Base-by-base conservation (phyloP, 64 coral and sea anemone genomes). In the Montipora sp. region DNA sequence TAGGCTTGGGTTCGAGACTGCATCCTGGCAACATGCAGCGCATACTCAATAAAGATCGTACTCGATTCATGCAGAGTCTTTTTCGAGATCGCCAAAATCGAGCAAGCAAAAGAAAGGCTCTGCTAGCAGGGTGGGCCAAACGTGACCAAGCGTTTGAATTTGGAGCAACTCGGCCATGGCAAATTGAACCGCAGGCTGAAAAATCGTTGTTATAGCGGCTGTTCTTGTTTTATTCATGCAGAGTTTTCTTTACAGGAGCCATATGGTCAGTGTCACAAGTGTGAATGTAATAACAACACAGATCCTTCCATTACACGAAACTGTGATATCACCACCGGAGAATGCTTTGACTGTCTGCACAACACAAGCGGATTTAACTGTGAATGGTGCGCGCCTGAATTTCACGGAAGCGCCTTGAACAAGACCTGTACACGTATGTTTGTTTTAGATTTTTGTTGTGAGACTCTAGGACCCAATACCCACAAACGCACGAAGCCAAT, bases 291-390 rank as follows among this genome's bases (percentile, higher is more conserved):
- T 48, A 47, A 48, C 2, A 99, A 99, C 45, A 66, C 75, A 46
- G 79, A 92, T 16, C 72, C 59, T 21, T 70, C 13, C 51, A 4
- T 66, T 46, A 66, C 3, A 49, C 92, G 92, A 2, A 97, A 94
- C 84, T 99, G 98, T 53, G 89, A 99, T 84, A 96, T 47, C 21
- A 96, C 92, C 5, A 99, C 98, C 13, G 98, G 98, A 44, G 74
- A 99, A 9, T 99, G 98, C 48, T 76, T 91, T 19, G 94, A 96
- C 46, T 99, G 98, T 65, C 53, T 59, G 14, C 51, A 94, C 24
- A 96, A 96, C 89, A 94, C 98, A 4, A 73, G 89, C 12, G 98
- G 98, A 1, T 80, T 86, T 11, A 92, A 92, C 81, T 99, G 98
- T 23, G 77, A 99, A 66, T 94, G 92, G 94, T 99, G 98, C 55